Percentiles rank a stretch among this genome's conserved stretches.
Conservation (phyloP, 2,888 invertebrate species). For the Zele albiditarsus region DNA sequence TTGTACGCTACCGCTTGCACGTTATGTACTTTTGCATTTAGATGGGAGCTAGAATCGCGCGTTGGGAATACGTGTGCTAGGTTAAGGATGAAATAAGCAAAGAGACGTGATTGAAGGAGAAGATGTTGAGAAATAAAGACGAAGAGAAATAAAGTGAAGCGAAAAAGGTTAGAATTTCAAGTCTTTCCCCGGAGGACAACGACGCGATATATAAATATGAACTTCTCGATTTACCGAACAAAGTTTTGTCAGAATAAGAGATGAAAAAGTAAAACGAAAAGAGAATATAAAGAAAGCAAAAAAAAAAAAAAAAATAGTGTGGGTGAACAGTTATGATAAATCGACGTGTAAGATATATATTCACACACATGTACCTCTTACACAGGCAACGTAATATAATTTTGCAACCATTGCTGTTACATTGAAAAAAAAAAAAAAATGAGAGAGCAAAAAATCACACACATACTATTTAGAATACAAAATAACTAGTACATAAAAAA, state of each 20-base stretch:
- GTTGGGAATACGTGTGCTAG: not conserved
- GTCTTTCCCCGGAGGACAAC: constrained; percentile 22
- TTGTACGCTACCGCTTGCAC: not conserved
- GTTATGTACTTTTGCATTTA: constrained; percentile 10
- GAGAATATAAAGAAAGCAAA: not conserved
- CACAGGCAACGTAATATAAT: not conserved
- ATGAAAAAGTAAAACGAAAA: constrained; percentile 2
- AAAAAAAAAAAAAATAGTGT: not conserved
- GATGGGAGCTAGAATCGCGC: not conserved
- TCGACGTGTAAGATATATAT: not conserved
- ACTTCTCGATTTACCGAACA: not conserved
- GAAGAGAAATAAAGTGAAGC: constrained; percentile 7
- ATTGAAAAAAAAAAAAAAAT: not conserved
- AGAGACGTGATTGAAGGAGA: not conserved
- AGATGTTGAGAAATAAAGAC: not conserved
- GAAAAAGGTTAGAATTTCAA: constrained; percentile 11
- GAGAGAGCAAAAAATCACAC: not conserved
- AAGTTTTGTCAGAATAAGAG: not conserved
- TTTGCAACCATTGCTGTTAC: not conserved
- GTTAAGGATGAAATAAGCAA: not conserved
- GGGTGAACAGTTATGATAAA: constrained; percentile 1
- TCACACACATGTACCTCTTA: not conserved
- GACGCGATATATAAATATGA: not conserved
- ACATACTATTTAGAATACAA: not conserved
- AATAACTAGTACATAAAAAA: not conserved